phyloP scores from a whole-genome alignment of 2,888 invertebrate genomes.

The Epiblema foenella region DNA sequence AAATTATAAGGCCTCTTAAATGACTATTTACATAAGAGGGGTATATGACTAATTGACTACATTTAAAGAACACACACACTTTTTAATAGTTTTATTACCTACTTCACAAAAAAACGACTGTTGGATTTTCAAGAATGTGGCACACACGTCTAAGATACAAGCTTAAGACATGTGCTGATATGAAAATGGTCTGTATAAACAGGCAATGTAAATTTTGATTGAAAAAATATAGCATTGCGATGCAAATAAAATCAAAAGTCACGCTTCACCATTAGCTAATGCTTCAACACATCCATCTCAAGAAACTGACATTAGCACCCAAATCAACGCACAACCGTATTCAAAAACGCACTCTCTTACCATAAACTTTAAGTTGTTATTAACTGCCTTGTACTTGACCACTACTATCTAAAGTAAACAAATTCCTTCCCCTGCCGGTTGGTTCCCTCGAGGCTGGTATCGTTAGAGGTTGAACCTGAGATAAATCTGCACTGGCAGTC shows the following conservation, averaged over 20 bases:
- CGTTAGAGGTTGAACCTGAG: constrained; percentile 72
- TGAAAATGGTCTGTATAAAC: background rate
- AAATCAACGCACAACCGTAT: constrained; percentile 40
- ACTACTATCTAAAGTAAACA: constrained; percentile 51
- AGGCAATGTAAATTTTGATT: background rate
- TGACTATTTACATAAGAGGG: no score
- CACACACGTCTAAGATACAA: no score
- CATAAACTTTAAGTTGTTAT: constrained; percentile 48
- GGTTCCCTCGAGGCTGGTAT: constrained; percentile 48
- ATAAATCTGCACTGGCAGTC: constrained; percentile 74
- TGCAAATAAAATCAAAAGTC: constrained; percentile 24
- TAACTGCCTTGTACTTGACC: constrained; percentile 47
- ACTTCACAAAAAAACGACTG: no score
- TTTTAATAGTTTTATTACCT: no score
- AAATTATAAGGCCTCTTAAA: no score
- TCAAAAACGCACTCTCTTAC: constrained; percentile 47
- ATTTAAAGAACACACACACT: no score
- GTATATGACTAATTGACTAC: no score
- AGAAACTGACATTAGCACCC: constrained; percentile 32
- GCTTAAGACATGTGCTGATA: background rate
- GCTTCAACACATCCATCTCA: constrained; percentile 4
- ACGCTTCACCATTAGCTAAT: constrained; percentile 24
- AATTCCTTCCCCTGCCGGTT: constrained; percentile 46
- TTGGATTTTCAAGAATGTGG: no score
- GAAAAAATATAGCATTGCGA: background rate